These are phyloP conservation scores for Slavum lentiscoides DNA, from an alignment of 2,888 invertebrate species.

Conservation along the genomic window DNA sequence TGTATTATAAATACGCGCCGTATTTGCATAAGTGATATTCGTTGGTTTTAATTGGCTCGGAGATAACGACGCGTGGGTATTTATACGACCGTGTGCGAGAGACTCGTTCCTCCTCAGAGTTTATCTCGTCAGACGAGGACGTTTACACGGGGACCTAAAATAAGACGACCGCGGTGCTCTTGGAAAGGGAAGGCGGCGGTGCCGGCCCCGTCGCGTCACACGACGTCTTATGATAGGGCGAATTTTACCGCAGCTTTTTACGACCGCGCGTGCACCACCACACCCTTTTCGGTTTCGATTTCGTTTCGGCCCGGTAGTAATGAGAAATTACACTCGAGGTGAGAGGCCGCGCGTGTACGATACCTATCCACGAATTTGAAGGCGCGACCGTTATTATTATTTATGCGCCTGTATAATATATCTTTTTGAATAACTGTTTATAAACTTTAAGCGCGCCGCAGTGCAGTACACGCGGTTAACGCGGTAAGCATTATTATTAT, in stretches of 20 bases:
- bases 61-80: constrained; percentile 34
- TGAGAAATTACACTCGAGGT: constrained; percentile 31
- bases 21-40: constrained; percentile 50
- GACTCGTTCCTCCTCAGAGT: constrained; percentile 31
- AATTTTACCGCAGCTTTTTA: constrained; percentile 29
- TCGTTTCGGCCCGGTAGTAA: constrained; percentile 20
- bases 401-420: background rate
- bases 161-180: constrained; percentile 14
- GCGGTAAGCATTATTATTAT: too few relatives aligned
- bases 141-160: constrained; percentile 37
- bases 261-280: background rate
- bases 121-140: constrained; percentile 37
- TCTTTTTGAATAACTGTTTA: background rate
- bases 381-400: constrained; percentile 5
- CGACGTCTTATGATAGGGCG: constrained; percentile 26
- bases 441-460: too few relatives aligned
- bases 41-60: constrained; percentile 45
- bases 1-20: background rate
- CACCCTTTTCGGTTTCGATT: constrained; percentile 34
- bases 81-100: constrained; percentile 46
- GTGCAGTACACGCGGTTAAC: too few relatives aligned
- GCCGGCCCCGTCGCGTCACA: background rate
- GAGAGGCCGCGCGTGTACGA: constrained; percentile 3
- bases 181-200: constrained; percentile 14
- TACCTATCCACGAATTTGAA: constrained; percentile 23